These are phyloP conservation scores for Sceliomorpha sp. DNA, from an alignment of 2,888 invertebrate genomes.

Conservation along the genomic window DNA sequence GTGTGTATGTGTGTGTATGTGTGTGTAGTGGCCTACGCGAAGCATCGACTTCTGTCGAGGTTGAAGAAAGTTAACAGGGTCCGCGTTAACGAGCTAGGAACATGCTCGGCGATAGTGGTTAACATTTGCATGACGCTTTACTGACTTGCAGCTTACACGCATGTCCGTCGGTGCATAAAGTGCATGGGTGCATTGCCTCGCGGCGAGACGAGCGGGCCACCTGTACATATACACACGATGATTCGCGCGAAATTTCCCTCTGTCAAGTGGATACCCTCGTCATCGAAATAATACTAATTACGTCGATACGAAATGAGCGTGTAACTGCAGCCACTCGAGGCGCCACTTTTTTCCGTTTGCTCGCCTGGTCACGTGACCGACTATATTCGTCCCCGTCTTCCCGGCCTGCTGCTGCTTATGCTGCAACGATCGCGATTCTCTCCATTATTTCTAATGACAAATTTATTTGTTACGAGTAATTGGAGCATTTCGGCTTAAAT, in stretches of 20 bases:
- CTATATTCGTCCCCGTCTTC: too few species aligned
- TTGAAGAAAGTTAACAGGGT: slow-evolving; percentile 43
- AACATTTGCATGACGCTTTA: slow-evolving; percentile 56
- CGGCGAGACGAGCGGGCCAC: slow-evolving; percentile 38
- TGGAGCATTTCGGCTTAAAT: too few species aligned
- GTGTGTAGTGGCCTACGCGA: too few species aligned
- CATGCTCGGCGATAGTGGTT: slow-evolving; percentile 44
- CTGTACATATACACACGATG: slow-evolving; percentile 33
- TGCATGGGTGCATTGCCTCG: slow-evolving; percentile 34
- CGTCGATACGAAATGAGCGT: background rate
- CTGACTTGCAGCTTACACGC: slow-evolving; percentile 40
- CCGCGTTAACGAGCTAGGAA: slow-evolving; percentile 40
- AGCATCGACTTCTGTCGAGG: slow-evolving; percentile 22
- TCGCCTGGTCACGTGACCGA: too few species aligned
- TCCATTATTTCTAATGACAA: too few species aligned
- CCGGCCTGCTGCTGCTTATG: too few species aligned
- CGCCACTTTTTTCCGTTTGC: too few species aligned
- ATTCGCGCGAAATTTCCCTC: slow-evolving; percentile 23
- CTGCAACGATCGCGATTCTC: too few species aligned
- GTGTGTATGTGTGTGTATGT: too few species aligned
- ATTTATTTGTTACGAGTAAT: too few species aligned
- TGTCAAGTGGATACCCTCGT: slow-evolving; percentile 6
- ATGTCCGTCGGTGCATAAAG: slow-evolving; percentile 44
- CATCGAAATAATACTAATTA: slow-evolving; percentile 16
- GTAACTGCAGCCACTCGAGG: too few species aligned